Evolutionary conservation across 1,140 invertebrate genomes (phyloP).

Genomic region (Drosophila eugracilis): DNA sequence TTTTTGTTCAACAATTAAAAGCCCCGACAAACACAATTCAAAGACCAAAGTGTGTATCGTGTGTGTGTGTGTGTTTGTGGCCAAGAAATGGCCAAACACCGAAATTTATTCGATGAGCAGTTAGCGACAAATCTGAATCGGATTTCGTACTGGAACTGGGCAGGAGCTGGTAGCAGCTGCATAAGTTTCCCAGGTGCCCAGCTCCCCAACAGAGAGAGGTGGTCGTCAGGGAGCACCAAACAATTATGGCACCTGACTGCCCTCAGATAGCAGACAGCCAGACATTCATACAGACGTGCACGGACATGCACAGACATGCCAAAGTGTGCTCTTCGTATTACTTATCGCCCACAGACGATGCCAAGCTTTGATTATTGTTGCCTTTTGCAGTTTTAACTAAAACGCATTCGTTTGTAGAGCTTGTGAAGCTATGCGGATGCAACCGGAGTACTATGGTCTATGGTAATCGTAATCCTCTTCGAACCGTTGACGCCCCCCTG

Average conservation of each 20-base stretch:
- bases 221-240: conserved; percentile 11
- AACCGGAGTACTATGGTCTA: not conserved
- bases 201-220: no score
- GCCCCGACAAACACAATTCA: not conserved
- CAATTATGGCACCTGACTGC: conserved; percentile 72
- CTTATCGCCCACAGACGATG: conserved; percentile 66
- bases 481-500: not conserved
- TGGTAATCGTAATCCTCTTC: conserved; percentile 1
- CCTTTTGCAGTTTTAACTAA: conserved; percentile 72
- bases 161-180: conserved; percentile 36
- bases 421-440: not conserved
- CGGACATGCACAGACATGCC: not conserved
- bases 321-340: conserved; percentile 50
- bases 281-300: conserved; percentile 2
- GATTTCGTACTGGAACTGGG: not conserved
- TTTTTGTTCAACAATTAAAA: conserved; percentile 16
- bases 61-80: not conserved
- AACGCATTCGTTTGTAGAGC: conserved; percentile 37
- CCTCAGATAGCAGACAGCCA: conserved; percentile 54
- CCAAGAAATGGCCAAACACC: not conserved
- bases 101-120: conserved; percentile 11
- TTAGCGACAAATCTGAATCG: conserved; percentile 10
- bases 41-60: not conserved
- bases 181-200: conserved; percentile 34
- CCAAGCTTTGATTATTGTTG: conserved; percentile 78